Percentiles rank a stretch among this genome's conserved stretches.
Conservation (phyloP, 1,140 invertebrate genomes). For the Aleiodes sp. region DNA sequence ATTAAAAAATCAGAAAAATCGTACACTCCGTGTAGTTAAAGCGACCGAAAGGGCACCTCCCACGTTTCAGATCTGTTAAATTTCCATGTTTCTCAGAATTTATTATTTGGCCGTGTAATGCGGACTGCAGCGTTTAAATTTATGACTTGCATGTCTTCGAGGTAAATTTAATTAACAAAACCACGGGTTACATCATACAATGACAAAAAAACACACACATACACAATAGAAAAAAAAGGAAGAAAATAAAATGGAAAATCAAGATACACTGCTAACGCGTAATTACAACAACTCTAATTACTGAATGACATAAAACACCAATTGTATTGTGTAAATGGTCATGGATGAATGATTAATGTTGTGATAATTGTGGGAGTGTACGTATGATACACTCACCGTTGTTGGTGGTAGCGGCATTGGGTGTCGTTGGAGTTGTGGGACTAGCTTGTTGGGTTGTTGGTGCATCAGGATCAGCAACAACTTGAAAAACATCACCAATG, state of each 20-base stretch:
- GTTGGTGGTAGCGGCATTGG: constrained; percentile 66
- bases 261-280: too few relatives aligned
- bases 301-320: neutral
- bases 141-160: neutral
- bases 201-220: neutral
- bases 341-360: neutral
- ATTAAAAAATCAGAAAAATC: too few relatives aligned
- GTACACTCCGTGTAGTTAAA: too few relatives aligned
- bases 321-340: constrained; percentile 12
- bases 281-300: neutral
- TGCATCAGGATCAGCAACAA: constrained; percentile 75
- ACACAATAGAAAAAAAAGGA: neutral
- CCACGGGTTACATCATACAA: constrained; percentile 1
- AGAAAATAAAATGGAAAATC: neutral
- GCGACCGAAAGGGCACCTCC: too few relatives aligned
- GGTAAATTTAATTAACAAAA: constrained; percentile 10
- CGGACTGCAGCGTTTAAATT: neutral
- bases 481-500: constrained; percentile 86
- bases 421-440: constrained; percentile 61
- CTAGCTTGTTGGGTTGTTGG: constrained; percentile 58
- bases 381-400: constrained; percentile 64
- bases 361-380: constrained; percentile 12
- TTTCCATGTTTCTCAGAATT: neutral
- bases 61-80: too few relatives aligned
- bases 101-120: neutral